Base-by-base conservation (phyloP, 1,140 invertebrate genomes). In the Tetramorium alpestre region DNA sequence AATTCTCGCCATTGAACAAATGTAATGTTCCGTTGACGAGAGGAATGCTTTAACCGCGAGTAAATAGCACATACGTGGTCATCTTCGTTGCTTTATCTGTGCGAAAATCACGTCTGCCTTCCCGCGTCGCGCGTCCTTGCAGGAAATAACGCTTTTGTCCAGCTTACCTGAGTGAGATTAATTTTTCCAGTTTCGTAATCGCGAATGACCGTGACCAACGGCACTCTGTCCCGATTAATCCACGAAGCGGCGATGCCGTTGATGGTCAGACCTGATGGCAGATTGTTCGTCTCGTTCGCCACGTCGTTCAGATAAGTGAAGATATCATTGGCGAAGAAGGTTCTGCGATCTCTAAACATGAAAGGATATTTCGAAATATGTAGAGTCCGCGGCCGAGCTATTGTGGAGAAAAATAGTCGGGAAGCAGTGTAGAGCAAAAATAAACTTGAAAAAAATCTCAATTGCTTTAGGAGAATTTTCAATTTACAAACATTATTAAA, bases 141-240 rank as follows among this genome's bases (percentile, higher is more conserved):
- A 22, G 56, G 60, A 70, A 89, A 62, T 51, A 76, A 49, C 58
- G 60, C 85, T 73, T 84, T 54, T 60, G 41, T 49, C 58, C 51
- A 62, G 41, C 90, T 87, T 94, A 97, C 97, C 96, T 98, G 98
- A 38, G 95, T 95, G 41, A 98, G 91, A 60, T 92, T 95, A n/a
- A 97, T 96, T 8, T 96, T 95, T 78, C 96, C 96, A 64, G 96
- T 95, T 8, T 96, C 93, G 93, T 98, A 98, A 93, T 98, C 95
- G 81, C 97, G 96, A 5, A 94, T 96, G 22, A 98, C 96, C 38
- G 96, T 97, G 44, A 99, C 96, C 3, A 98, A 96, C 0, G 98
- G 98, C 70, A 98, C 96, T 60, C 98, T 95, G 91, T 98, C 97
- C 93, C 98, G 97, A 0, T 96, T 96, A 18, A 98, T 97, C 98